Evolutionary conservation across 2,888 invertebrate species (phyloP), one percentile per base, ranked within the genome.

Genomic region (Clanis bilineata): DNA sequence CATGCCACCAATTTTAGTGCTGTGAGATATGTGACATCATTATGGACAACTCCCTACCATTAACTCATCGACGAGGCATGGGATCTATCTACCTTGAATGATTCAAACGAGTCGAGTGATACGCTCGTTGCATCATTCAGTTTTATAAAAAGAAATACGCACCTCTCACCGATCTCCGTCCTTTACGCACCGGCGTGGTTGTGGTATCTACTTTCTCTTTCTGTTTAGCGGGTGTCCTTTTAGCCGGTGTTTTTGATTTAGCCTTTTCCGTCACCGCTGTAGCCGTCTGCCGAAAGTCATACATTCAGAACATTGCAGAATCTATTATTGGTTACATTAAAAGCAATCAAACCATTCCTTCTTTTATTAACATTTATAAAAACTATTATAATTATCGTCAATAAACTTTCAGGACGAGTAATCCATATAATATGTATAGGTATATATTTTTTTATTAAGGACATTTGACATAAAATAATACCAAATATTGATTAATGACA

Each of bases 181-280:
- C 86, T 59, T 75, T 72, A 56, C 85, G 77, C 23, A 72, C 67
- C 41, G 87, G 81, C 28, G 86, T 79, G 18, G 67, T 60, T 3
- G 62, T 63, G 0, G 85, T 63, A 3, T 70, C 58, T 5, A 23
- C 3, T 43, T 67, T 58, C 0, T 70, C 73, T 60, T 80, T 77
- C 43, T 73, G 73, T 60, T 82, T 85, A 10, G 67, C 66, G 10
- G 86, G 79, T 9, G 83, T 74, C 54, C 80, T 73, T 59, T 84
- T 87, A 1, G 72, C 69, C 0, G 83, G 75, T 1, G 83, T 72
- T 63, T 85, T 86, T 39, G 78, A 66, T 63, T 87, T 88, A 44
- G 81, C 70, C 66, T 89, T 90, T 57, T 90, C 90, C 62, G 79
- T 76, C 57, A 90, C 82, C 22, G 90, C 88, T 4, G 90, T 89